A percentile compares a stretch with the other conserved stretches of the same genome.
Conservation (phyloP, 2,113 vertebrate genomes). For the Beaufortia kweichowensis region DNA sequence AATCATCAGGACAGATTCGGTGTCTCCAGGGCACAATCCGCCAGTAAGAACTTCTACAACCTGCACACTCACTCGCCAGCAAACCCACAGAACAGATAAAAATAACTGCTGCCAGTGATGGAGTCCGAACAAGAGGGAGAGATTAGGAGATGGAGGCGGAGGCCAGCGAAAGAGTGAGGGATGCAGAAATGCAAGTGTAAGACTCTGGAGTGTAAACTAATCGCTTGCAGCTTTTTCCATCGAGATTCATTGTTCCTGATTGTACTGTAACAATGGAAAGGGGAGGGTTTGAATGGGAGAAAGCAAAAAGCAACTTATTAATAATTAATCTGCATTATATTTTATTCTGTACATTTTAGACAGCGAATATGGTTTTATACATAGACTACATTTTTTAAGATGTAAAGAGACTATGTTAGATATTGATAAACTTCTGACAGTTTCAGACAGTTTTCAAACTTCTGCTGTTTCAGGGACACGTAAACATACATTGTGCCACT, state of each 20-base stretch:
- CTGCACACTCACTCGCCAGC: conserved; percentile 32
- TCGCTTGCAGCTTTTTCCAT: conserved; percentile 11
- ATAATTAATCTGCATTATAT: too few species aligned
- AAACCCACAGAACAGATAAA: conserved; percentile 36
- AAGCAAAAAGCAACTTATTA: not conserved
- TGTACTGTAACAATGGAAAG: not conserved
- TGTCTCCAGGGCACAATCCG: conserved; percentile 25
- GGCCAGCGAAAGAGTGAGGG: conserved; percentile 17
- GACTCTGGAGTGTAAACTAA: conserved; percentile 16
- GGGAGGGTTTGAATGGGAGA: not conserved
- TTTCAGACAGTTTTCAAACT: not conserved
- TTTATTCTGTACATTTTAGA: too few species aligned
- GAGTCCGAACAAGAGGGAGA: conserved; percentile 8
- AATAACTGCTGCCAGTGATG: conserved; percentile 30
- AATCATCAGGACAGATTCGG: conserved; percentile 25
- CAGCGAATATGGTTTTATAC: too few species aligned
- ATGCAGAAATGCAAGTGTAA: conserved; percentile 18
- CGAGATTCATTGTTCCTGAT: not conserved
- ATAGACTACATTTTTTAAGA: not conserved
- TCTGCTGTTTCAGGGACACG: conserved; percentile 3
- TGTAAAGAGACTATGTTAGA: not conserved
- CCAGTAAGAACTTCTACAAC: conserved; percentile 36
- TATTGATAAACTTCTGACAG: not conserved
- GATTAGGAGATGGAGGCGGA: conserved; percentile 27
- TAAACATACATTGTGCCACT: conserved; percentile 4